These are phyloP conservation scores for Agrotis ipsilon DNA, from an alignment of 2,888 invertebrate species.

Conservation along the genomic window DNA sequence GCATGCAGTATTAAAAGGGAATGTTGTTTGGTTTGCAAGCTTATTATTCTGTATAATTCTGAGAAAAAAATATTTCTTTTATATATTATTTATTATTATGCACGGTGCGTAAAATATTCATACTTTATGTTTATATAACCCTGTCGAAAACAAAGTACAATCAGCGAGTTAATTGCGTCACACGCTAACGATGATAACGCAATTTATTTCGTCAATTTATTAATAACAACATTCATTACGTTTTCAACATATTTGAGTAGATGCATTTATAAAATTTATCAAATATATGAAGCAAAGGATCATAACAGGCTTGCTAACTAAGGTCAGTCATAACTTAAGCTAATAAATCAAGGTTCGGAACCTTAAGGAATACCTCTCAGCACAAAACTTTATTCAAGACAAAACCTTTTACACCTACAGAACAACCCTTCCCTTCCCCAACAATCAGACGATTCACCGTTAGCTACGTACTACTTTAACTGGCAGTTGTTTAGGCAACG, in stretches of 20 bases:
- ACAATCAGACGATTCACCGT: constrained; percentile 36
- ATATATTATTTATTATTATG: neutral
- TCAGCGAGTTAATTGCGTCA: too few species aligned
- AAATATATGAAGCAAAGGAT: too few species aligned
- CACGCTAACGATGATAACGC: too few species aligned
- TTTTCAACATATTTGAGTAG: too few species aligned
- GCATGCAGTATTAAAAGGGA: neutral
- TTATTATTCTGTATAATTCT: neutral
- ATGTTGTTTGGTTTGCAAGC: constrained; percentile 13
- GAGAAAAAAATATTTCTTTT: neutral
- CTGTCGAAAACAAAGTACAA: neutral
- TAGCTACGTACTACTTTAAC: constrained; percentile 40
- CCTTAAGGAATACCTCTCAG: too few species aligned
- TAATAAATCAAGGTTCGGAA: too few species aligned
- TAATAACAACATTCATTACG: too few species aligned
- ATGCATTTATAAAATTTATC: too few species aligned
- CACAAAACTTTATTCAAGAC: constrained; percentile 18
- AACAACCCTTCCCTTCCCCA: constrained; percentile 17
- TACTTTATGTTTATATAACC: neutral
- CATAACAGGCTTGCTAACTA: too few species aligned
- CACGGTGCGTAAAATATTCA: too few species aligned
- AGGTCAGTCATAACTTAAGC: too few species aligned
- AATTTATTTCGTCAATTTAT: too few species aligned
- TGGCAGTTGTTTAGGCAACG: constrained; percentile 56
- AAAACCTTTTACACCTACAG: neutral